Base-by-base conservation (phyloP, 2,888 invertebrate species). In the Andrena haemorrhoa region DNA sequence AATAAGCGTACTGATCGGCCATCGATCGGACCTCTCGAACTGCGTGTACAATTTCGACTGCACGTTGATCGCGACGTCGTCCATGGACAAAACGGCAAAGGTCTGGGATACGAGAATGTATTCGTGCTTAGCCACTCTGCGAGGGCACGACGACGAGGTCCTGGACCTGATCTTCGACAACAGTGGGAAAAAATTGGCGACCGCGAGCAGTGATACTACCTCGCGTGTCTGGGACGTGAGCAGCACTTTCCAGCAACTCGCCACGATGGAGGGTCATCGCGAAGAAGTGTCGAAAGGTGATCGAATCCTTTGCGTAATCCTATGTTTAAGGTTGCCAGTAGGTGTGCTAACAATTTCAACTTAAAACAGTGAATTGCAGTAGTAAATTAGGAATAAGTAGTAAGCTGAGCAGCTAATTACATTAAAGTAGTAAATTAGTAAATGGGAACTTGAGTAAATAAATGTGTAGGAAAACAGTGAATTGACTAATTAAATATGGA, bases 121-220 rank as follows among this genome's bases (percentile, higher is more conserved):
- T 63, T 92, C 94, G 53, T 95, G 96, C 77, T 92, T 96, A 5
- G 95, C 95, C n/a, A 95, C 95, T 0, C 95, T 96, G 0, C 94
- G 94, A 0, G 95, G 95, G 0, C 96, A 96, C 87, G 95, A 95
- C 49, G 96, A 96, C 87, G 97, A 97, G 94, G 96, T 98, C 23
- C 92, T 97, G 66, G 97, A 97, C 91, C 95, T 97, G 60, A 95
- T 96, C 79, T 97, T 97, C 94, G 97, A 97, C 94, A 96, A 95
- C 93, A 96, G 96, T 0, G 97, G 97, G 0, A 85, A 77, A 86
- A 95, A 95, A 63, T 94, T 98, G 93, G 96, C 97, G 16, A 97
- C 97, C 0, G 96, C 96, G 0, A 97, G 97, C 66, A 96, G 96
- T 88, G 97, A 98, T 92, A 95, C 96, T 74, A 97, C 96, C 0